These are phyloP conservation scores for Procambarus virginalis DNA, from an alignment of 1,140 invertebrate species.

Conservation along the genomic window DNA sequence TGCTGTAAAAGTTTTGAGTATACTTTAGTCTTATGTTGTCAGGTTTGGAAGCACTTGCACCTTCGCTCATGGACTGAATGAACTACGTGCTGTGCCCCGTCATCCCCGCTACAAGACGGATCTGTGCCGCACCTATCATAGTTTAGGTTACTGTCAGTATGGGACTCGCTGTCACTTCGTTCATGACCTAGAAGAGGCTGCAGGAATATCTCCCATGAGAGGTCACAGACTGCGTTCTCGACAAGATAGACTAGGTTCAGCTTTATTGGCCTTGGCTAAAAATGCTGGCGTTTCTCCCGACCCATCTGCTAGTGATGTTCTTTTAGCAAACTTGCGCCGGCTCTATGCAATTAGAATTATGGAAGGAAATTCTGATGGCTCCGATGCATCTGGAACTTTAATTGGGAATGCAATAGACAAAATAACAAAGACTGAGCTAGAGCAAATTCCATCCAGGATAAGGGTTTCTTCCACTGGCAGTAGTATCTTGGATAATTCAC, in stretches of 20 bases:
- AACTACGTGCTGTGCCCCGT: slow-evolving; percentile 91
- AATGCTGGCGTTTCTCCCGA: neutral
- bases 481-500: neutral
- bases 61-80: slow-evolving; percentile 95
- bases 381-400: neutral
- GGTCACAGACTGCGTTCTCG: slow-evolving; percentile 9
- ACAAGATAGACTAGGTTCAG: slow-evolving; percentile 6
- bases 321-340: slow-evolving; percentile 18
- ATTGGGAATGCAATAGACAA: neutral
- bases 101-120: slow-evolving; percentile 99
- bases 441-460: neutral
- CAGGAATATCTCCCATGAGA: slow-evolving; percentile 35
- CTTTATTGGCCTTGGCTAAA: slow-evolving; percentile 19
- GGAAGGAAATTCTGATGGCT: neutral
- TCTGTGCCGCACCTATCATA: slow-evolving; percentile 96
- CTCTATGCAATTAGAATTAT: slow-evolving; percentile 9
- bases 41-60: slow-evolving; percentile 94
- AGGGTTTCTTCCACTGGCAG: neutral
- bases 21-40: neutral
- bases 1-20: too few species aligned
- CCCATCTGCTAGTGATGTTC: neutral
- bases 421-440: too few species aligned
- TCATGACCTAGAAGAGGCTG: slow-evolving; percentile 92
- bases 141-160: slow-evolving; percentile 97
- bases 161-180: slow-evolving; percentile 98